Evolutionary conservation across 1,140 invertebrate genomes (phyloP), one percentile per base, ranked within the genome.

Genomic region (Drosophila ambigua): DNA sequence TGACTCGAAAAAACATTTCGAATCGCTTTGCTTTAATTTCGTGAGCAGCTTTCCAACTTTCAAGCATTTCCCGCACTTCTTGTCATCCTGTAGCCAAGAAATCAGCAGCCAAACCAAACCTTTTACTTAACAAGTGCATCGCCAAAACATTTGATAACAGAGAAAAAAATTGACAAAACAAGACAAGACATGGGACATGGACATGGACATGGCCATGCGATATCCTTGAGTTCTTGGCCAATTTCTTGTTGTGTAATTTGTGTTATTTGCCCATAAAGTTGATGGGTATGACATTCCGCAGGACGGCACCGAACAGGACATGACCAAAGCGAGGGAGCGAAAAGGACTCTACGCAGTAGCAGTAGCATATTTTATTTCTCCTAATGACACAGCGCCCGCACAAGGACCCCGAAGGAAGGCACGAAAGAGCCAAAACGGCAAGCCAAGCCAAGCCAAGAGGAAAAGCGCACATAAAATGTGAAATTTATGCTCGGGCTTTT

Each of bases 211-310:
- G 11, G 1, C 35, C 35, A 39, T 39, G 11, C 11, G 31, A 68
- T 48, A 31, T 35, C 35, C 64, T 50, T 68, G 50, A 24, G 23
- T 5, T 58, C 24, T 8, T 26, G 28, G 7, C 65, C 65, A 68
- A 68, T 71, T 45, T 57, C 57, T 51, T 39, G 24, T 39, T 71
- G 59, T 66, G 80, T 84, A 79, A 77, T 79, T 83, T 84, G 67
- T 81, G 69, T 74, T 90, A 80, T 77, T 90, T 84, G 63, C 53
- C 73, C 84, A 88, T 89, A 90, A 90, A 85, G 55, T 87, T 90
- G 87, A 90, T 87, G 81, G 76, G 75, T 72, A 85, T 90, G 87
- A 90, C 85, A 90, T 90, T 90, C 87, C 81, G 81, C 87, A 85
- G 81, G 72, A 90, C 85, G 77, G 79, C 76, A 49, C 64, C 13